These are phyloP conservation scores for Morphnarchus princeps DNA, from an alignment of 2,113 vertebrate species.

Conservation along the genomic window DNA sequence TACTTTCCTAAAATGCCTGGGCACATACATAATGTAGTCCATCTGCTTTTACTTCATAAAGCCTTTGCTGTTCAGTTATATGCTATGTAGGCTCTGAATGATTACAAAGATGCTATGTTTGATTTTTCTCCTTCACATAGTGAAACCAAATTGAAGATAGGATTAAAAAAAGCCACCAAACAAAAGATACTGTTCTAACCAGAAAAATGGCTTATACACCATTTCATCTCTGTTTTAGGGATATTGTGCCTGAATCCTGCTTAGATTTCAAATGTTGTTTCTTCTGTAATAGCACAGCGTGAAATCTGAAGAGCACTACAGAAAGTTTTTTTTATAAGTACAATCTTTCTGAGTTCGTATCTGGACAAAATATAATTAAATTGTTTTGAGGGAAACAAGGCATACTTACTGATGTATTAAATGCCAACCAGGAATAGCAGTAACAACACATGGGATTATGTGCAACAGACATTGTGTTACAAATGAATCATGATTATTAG, in stretches of 20 bases:
- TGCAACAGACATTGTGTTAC: not conserved
- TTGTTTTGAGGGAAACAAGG: not conserved
- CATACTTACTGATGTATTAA: not conserved
- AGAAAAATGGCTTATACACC: not conserved
- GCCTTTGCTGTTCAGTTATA: not conserved
- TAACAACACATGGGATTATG: not conserved
- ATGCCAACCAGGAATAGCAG: not conserved
- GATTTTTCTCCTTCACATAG: not conserved
- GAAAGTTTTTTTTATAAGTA: not conserved
- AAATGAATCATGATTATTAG: not conserved
- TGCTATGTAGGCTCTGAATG: not conserved
- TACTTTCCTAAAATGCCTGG: slow-evolving; percentile 36
- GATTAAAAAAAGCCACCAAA: not conserved
- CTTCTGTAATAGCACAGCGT: not conserved
- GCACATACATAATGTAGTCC: slow-evolving; percentile 24
- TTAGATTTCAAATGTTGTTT: not conserved
- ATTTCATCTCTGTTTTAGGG: not conserved
- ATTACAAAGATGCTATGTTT: not conserved
- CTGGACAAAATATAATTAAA: not conserved
- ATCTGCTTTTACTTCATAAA: slow-evolving; percentile 37
- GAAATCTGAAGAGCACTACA: not conserved
- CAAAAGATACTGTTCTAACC: not conserved
- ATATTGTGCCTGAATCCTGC: not conserved
- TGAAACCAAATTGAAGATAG: not conserved
- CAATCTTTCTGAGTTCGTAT: not conserved